These are phyloP conservation scores for Amia ocellicauda DNA, from an alignment of 2,113 vertebrate genomes.

Conservation along the genomic window DNA sequence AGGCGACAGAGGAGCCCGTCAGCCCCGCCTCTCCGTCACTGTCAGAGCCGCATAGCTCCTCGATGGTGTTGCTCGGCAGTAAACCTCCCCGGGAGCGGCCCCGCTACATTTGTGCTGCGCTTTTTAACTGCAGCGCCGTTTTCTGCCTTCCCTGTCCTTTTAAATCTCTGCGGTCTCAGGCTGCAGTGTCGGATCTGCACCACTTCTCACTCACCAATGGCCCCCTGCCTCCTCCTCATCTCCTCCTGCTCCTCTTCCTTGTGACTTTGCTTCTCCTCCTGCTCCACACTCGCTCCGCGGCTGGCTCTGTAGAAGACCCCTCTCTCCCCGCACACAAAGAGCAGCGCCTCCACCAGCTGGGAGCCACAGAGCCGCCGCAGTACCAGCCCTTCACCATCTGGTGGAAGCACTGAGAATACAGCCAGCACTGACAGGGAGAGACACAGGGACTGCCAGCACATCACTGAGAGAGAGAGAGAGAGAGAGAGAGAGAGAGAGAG, in stretches of 20 bases:
- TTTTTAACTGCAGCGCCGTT: no score
- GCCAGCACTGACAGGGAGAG: constrained; percentile 11
- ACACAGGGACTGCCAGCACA: neutral
- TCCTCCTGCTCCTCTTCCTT: neutral
- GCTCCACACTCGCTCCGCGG: neutral
- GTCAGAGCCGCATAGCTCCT: no score
- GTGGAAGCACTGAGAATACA: constrained; percentile 10
- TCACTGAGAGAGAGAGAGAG: neutral
- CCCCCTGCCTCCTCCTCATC: neutral
- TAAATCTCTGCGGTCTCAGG: no score
- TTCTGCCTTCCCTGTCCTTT: no score
- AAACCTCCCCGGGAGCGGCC: no score
- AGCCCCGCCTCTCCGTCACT: no score
- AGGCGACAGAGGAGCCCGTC: no score
- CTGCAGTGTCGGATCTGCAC: no score
- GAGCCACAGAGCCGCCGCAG: constrained; percentile 33
- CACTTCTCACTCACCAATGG: neutral
- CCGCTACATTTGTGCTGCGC: no score
- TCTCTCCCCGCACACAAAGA: constrained; percentile 41
- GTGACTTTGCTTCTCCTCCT: neutral
- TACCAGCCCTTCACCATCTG: constrained; percentile 6
- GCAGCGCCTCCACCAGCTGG: constrained; percentile 43
- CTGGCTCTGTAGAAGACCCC: constrained; percentile 38
- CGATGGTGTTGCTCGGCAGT: no score
- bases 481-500: neutral